phyloP scores from a whole-genome alignment of 2,888 invertebrate species.

The Cataglyphis albicans region DNA sequence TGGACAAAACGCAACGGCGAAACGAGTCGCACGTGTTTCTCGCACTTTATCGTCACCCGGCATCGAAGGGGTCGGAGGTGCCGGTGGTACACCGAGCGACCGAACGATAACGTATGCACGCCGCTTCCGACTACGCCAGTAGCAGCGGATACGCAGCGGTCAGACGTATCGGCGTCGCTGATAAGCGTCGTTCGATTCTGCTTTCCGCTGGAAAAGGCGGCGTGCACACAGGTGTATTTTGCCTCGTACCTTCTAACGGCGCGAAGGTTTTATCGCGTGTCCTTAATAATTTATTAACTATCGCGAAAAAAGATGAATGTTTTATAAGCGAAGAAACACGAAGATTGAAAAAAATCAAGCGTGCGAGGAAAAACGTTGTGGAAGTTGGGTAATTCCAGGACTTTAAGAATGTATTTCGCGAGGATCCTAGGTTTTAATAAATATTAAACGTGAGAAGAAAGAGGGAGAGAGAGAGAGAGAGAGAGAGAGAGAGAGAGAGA shows the following conservation, averaged over 20 bases:
- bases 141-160: slow-evolving; percentile 38
- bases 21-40: slow-evolving; percentile 73
- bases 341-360: slow-evolving; percentile 29
- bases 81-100: slow-evolving; percentile 47
- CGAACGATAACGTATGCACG: slow-evolving; percentile 72
- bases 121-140: slow-evolving; percentile 60
- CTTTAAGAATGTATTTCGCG: slow-evolving; percentile 11
- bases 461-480: no score
- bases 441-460: slow-evolving; percentile 1
- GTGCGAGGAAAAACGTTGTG: not conserved
- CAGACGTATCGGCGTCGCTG: slow-evolving; percentile 65
- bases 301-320: slow-evolving; percentile 35
- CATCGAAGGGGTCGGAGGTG: slow-evolving; percentile 65
- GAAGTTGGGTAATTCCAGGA: slow-evolving; percentile 16
- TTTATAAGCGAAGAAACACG: slow-evolving; percentile 19
- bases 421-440: slow-evolving; percentile 11
- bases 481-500: not conserved
- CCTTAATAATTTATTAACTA: slow-evolving; percentile 48
- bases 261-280: slow-evolving; percentile 28
- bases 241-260: slow-evolving; percentile 8
- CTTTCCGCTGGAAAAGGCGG: slow-evolving; percentile 41
- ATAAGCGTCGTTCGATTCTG: slow-evolving; percentile 58
- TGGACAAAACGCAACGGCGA: slow-evolving; percentile 69
- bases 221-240: not conserved
- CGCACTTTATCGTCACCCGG: slow-evolving; percentile 70